Percentiles rank a stretch among this genome's conserved stretches.
These are phyloP conservation scores for Erethizon dorsatum DNA, from an alignment of 2,797 vertebrate genomes.

Conservation along the genomic window DNA sequence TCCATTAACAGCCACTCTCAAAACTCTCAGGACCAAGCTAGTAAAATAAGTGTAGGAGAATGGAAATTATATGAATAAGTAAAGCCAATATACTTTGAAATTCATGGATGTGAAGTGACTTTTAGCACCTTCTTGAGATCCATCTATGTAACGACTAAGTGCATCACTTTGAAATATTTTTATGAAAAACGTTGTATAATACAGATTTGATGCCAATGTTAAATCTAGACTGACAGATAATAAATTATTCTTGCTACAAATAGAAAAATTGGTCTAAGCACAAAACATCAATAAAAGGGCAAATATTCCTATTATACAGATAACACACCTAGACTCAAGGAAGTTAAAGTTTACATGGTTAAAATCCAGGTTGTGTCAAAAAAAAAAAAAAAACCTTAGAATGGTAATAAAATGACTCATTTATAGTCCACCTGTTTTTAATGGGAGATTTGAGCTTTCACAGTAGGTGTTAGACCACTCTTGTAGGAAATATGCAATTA, in stretches of 20 bases:
- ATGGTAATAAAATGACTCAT: constrained; percentile 16
- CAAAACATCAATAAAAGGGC: constrained; percentile 5
- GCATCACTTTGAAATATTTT: constrained; percentile 40
- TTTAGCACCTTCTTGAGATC: neutral
- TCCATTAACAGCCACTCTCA: constrained; percentile 56
- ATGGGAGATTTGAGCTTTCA: constrained; percentile 19
- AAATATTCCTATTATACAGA: neutral
- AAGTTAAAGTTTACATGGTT: neutral
- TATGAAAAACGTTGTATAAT: neutral
- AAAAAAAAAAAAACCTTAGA: neutral
- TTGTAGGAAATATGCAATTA: neutral
- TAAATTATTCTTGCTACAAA: constrained; percentile 43
- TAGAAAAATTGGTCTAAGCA: constrained; percentile 6
- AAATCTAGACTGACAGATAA: constrained; percentile 37
- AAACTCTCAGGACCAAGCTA: constrained; percentile 47
- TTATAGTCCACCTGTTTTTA: neutral
- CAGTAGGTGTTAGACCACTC: neutral
- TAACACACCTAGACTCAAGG: neutral
- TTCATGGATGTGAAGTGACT: neutral
- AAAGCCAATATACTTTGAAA: constrained; percentile 56
- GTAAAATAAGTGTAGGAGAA: constrained; percentile 24
- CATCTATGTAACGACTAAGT: neutral
- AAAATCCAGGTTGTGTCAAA: neutral
- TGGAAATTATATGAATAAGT: constrained; percentile 38
- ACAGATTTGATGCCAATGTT: neutral